Percentiles rank a stretch among this genome's conserved stretches.
Evolutionary conservation across 1,140 invertebrate species (phyloP).

Genomic region (Drosophila arawakana): DNA sequence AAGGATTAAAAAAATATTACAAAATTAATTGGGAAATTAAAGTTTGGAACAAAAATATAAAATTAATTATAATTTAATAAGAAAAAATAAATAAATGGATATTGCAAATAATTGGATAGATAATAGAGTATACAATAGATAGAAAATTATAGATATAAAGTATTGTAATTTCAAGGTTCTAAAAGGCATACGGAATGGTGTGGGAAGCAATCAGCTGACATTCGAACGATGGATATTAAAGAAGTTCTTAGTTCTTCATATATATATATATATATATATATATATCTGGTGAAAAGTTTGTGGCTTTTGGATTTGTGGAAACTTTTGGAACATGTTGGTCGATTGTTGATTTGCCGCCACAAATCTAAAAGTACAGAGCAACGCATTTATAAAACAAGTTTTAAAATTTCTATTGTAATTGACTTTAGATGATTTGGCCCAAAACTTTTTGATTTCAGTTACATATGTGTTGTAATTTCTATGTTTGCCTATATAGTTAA

Average conservation of each 20-base stretch:
- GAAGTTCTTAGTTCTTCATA: slow-evolving; percentile 43
- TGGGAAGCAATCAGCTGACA: slow-evolving; percentile 84
- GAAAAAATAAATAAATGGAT: slow-evolving; percentile 8
- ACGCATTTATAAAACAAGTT: slow-evolving; percentile 55
- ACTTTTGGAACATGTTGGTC: slow-evolving; percentile 40
- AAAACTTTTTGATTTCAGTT: slow-evolving; percentile 60
- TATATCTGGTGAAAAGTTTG: slow-evolving; percentile 24
- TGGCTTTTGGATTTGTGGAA: slow-evolving; percentile 72
- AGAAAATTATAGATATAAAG: slow-evolving; percentile 41
- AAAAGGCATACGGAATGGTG: slow-evolving; percentile 85
- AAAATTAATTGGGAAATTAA: slow-evolving; percentile 15
- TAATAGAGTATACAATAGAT: slow-evolving; percentile 39
- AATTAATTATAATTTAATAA: slow-evolving; percentile 24
- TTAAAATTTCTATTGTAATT: slow-evolving; percentile 20
- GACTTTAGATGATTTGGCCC: slow-evolving; percentile 20
- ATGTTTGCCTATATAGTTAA: slow-evolving; percentile 27
- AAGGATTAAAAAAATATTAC: slow-evolving; percentile 15
- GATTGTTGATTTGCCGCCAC: slow-evolving; percentile 46
- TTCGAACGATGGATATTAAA: slow-evolving; percentile 82
- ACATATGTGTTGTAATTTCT: slow-evolving; percentile 23
- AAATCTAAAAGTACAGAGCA: slow-evolving; percentile 81
- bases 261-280: neutral
- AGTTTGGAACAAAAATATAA: slow-evolving; percentile 20
- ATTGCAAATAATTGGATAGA: slow-evolving; percentile 8
- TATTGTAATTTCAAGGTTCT: slow-evolving; percentile 82